Conservation (phyloP, 2,797 vertebrate genomes). For the Limosa lapponica region DNA sequence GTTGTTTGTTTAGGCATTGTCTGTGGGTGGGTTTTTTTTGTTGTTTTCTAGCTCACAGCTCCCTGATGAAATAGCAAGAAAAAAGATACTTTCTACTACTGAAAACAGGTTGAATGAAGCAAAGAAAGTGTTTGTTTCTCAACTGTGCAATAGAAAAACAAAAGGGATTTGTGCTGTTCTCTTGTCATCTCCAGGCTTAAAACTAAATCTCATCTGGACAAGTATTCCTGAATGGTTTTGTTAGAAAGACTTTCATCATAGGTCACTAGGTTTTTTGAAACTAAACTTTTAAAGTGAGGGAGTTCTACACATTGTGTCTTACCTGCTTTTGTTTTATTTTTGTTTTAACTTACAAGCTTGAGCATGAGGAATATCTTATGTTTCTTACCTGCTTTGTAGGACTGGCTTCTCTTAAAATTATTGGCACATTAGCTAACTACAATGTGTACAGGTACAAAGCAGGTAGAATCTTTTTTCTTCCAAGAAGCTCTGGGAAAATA, state of each 20-base stretch:
- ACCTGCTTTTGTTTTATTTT: neutral
- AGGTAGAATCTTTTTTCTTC: neutral
- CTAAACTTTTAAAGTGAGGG: neutral
- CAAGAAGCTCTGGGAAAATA: neutral
- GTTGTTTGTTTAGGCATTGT: neutral
- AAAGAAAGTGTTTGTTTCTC: neutral
- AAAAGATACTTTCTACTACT: neutral
- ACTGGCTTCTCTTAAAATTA: neutral
- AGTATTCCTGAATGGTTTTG: neutral
- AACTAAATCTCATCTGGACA: neutral
- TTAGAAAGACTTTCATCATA: neutral
- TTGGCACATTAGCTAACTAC: neutral
- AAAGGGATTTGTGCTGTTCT: rapidly evolving
- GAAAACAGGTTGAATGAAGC: neutral
- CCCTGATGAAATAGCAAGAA: neutral
- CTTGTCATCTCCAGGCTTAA: neutral
- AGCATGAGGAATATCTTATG: neutral
- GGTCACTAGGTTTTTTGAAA: neutral
- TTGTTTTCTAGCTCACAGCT: neutral
- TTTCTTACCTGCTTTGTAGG: neutral
- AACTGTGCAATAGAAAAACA: neutral
- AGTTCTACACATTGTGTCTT: neutral
- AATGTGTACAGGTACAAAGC: neutral
- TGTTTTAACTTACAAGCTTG: neutral
- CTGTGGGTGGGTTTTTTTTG: neutral